These are phyloP conservation scores for Chaetorhynchus papuensis DNA, from an alignment of 2,113 vertebrate species.

Conservation along the genomic window DNA sequence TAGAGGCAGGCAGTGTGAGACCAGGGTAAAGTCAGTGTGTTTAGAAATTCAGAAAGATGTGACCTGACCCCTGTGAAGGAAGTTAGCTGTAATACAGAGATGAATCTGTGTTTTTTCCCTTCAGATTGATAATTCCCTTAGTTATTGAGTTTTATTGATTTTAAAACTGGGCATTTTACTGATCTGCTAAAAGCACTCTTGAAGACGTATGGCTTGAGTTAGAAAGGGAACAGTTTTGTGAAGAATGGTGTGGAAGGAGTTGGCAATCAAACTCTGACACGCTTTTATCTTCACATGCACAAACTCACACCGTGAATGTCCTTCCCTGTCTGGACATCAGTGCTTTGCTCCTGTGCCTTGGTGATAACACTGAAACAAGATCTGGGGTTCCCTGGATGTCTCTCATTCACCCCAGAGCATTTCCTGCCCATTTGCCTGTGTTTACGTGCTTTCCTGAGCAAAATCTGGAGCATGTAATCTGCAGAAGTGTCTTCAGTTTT, in stretches of 20 bases:
- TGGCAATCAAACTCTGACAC: not conserved
- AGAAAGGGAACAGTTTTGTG: not conserved
- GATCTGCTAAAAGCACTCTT: not conserved
- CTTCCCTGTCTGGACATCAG: not conserved
- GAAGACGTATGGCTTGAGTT: not conserved
- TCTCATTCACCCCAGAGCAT: not conserved
- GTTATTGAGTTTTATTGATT: not conserved
- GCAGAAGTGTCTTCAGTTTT: not conserved
- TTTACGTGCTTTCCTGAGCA: accelerated
- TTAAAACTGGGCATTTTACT: not conserved
- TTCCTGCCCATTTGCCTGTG: not conserved
- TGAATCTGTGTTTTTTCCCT: not conserved
- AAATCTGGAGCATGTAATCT: not conserved
- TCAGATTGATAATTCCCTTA: not conserved
- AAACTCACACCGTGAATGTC: not conserved
- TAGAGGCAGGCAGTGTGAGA: not conserved
- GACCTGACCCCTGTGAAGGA: not conserved
- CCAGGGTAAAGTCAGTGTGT: not conserved
- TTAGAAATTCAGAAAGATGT: not conserved
- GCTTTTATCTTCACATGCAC: not conserved
- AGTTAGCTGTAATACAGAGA: not conserved
- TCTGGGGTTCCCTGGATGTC: not conserved
- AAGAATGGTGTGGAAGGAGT: not conserved
- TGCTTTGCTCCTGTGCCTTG: not conserved
- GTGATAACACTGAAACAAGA: not conserved